A percentile compares a stretch with the other conserved stretches of the same genome.
phyloP scores from a whole-genome alignment of 2,113 vertebrate genomes.

The Mustela lutreola region DNA sequence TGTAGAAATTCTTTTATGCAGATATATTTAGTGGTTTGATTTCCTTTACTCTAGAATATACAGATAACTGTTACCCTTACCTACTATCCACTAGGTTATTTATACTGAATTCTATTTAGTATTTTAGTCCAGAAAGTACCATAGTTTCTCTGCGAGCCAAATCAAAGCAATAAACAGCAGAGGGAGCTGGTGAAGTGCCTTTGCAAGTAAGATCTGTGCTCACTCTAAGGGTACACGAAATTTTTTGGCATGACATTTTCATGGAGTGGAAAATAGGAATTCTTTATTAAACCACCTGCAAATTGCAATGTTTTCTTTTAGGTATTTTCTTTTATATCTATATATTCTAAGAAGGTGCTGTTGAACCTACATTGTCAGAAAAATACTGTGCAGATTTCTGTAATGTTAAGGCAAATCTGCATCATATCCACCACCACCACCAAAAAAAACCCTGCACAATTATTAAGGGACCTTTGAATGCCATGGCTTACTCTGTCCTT shows the following conservation, averaged over 20 bases:
- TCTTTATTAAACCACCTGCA: not conserved
- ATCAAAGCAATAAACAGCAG: constrained; percentile 17
- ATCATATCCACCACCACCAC: not conserved
- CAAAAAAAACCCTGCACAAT: not conserved
- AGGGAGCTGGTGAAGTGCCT: not conserved
- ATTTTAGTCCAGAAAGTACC: not conserved
- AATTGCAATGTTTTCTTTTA: not conserved
- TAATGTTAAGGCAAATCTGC: not conserved
- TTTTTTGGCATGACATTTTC: not conserved
- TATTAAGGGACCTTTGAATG: not conserved
- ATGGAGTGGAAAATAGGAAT: not conserved
- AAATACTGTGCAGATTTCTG: not conserved
- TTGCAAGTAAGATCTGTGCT: not conserved
- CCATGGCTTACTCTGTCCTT: not conserved
- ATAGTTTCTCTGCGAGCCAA: not conserved
- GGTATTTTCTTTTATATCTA: not conserved
- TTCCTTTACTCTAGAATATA: not conserved
- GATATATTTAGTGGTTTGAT: not conserved
- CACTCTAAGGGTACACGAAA: not conserved
- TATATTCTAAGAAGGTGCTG: not conserved
- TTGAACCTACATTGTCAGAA: not conserved
- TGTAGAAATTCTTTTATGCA: not conserved
- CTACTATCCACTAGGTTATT: not conserved
- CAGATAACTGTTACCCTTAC: not conserved
- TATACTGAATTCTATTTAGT: not conserved